Evolutionary conservation across 2,888 invertebrate genomes (phyloP), one percentile per base, ranked within the genome.

Genomic region (Lasius platythorax): DNA sequence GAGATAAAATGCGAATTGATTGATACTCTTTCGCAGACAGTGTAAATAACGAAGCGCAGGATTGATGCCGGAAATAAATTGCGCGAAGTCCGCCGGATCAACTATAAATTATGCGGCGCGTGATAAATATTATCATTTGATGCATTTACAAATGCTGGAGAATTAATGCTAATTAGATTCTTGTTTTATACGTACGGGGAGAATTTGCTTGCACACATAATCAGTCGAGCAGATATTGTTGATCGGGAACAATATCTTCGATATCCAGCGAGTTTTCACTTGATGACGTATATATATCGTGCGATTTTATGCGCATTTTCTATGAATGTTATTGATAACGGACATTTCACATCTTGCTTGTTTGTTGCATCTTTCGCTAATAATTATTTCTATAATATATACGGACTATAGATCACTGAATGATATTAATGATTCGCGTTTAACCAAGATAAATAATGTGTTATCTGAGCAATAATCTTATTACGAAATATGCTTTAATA

Each of bases 41-140:
- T 85, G 82, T 74, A 83, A 85, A 83, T 79, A 58, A 43, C n/a
- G 6, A 61, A 46, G 37, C n/a, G 68, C 63, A 43, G 43, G 23
- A 28, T 56, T 33, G 11, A 53, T 11, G 12, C 56, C 15, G 30
- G 58, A 75, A 67, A 86, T 86, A 86, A 61, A 86, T 72, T 43
- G 23, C 23, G 56, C 30, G 30, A 43, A 43, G 3, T 33, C n/a
- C 30, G 18, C 28, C 15, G 18, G 40, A 43, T 61, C 61, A 9
- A 61, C 46, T 63, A 8, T 61, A 61, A 67, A 68, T 66, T 43
- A 67, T n/a, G 12, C 40, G 40, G 18, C 15, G n/a, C 37, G 23
- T 18, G 28, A 40, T 15, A 37, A 3, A 43, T 50, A 23, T 23
- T 78, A 67, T 67, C 28, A 6, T 12, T 56, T 15, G n/a, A 46